phyloP scores from a whole-genome alignment of 2,113 vertebrate genomes.

The Aplodontia rufa region DNA sequence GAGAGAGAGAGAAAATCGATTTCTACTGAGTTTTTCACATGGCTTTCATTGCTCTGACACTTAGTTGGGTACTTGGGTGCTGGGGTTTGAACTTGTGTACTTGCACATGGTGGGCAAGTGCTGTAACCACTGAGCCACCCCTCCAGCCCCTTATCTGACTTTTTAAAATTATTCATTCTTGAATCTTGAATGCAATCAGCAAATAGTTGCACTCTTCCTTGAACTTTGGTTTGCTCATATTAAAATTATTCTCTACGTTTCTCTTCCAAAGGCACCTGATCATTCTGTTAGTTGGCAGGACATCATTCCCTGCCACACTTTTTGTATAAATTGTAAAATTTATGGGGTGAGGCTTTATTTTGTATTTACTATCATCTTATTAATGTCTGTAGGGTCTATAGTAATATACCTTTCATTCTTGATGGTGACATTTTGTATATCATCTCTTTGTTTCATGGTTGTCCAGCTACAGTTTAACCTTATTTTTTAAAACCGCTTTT shows the following conservation, averaged over 20 bases:
- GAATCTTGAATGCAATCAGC: neutral
- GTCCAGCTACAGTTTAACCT: neutral
- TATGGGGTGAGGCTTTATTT: neutral
- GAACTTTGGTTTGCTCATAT: neutral
- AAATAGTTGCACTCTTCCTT: neutral
- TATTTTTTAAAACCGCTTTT: neutral
- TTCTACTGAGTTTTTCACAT: no score
- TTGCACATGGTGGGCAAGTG: no score
- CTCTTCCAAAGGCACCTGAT: neutral
- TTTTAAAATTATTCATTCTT: no score
- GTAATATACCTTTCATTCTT: neutral
- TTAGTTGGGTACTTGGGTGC: no score
- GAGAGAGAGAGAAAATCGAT: no score
- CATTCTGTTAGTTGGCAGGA: neutral
- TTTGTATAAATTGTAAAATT: neutral
- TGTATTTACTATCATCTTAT: neutral
- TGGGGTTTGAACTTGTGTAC: no score
- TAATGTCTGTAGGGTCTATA: neutral
- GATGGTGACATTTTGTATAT: neutral
- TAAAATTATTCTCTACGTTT: neutral
- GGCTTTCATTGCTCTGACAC: no score
- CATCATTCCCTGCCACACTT: neutral
- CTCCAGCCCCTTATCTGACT: no score
- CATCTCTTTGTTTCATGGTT: neutral
- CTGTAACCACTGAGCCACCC: no score